Conservation (phyloP, 2,797 vertebrate genomes). For the Cyclura pinguis region DNA sequence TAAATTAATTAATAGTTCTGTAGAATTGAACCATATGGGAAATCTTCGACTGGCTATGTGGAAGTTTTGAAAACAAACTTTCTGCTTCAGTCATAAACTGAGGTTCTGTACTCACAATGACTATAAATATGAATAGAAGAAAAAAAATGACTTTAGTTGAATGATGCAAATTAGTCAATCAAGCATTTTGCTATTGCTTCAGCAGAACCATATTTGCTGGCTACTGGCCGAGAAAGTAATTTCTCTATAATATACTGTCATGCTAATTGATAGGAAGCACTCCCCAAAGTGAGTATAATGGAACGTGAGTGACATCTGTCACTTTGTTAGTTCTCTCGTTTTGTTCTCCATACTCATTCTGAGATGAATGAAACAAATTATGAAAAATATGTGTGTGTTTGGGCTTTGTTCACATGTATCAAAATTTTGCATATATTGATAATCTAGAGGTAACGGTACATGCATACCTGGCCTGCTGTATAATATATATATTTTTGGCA, state of each 20-base stretch:
- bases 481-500: neutral
- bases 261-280: constrained; percentile 7
- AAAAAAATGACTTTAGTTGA: neutral
- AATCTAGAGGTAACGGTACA: neutral
- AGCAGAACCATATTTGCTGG: neutral
- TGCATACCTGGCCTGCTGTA: neutral
- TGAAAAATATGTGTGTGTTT: neutral
- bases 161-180: neutral
- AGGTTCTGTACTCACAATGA: neutral
- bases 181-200: neutral
- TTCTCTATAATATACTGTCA: constrained; percentile 1
- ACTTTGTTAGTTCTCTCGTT: constrained; percentile 14
- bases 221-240: constrained; percentile 19
- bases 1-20: neutral
- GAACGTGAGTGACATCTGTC: constrained; percentile 22
- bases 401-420: neutral
- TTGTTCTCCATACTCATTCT: neutral
- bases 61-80: neutral
- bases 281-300: constrained; percentile 6
- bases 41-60: neutral
- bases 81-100: neutral
- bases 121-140: neutral
- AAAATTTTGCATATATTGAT: neutral
- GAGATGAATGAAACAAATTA: neutral
- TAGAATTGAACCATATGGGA: neutral